These are phyloP conservation scores for Agapornis canus DNA, from an alignment of 2,797 vertebrate species.

Conservation along the genomic window DNA sequence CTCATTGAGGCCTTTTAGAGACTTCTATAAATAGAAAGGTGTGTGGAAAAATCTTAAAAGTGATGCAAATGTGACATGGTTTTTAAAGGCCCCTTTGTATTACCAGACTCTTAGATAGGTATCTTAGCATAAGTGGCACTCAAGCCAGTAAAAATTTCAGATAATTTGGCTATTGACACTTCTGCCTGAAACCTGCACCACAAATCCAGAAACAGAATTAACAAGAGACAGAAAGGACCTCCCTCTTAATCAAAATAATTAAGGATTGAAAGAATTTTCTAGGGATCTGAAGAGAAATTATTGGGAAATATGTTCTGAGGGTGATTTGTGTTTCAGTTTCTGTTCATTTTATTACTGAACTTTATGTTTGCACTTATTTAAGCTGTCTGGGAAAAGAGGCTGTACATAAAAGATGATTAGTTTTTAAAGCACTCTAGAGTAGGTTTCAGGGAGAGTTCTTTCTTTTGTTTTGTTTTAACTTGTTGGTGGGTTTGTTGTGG, in stretches of 20 bases:
- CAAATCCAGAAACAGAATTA: neutral
- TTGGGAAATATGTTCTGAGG: conserved; percentile 7
- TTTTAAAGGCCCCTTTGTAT: neutral
- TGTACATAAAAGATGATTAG: conserved; percentile 75
- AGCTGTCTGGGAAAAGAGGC: conserved; percentile 68
- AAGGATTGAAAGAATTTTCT: neutral
- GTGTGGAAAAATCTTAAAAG: neutral
- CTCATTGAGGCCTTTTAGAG: neutral
- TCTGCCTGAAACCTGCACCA: neutral
- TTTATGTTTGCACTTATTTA: conserved; percentile 78
- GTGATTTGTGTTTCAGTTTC: conserved; percentile 52
- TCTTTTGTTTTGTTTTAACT: conserved; percentile 51
- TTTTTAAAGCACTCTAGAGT: conserved; percentile 76
- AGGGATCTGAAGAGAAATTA: conserved; percentile 55
- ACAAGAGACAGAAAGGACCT: neutral
- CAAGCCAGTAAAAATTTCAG: neutral
- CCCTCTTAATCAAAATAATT: conserved; percentile 41
- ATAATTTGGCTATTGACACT: neutral
- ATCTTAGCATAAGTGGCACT: neutral
- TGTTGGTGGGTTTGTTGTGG: neutral
- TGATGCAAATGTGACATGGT: neutral
- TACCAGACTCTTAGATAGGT: neutral
- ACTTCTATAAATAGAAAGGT: neutral
- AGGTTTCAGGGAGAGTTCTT: conserved; percentile 62
- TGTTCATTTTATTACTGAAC: conserved; percentile 70